Evolutionary conservation across 2,888 invertebrate genomes (phyloP).

Genomic region (Glyphotaelius pellucidus): DNA sequence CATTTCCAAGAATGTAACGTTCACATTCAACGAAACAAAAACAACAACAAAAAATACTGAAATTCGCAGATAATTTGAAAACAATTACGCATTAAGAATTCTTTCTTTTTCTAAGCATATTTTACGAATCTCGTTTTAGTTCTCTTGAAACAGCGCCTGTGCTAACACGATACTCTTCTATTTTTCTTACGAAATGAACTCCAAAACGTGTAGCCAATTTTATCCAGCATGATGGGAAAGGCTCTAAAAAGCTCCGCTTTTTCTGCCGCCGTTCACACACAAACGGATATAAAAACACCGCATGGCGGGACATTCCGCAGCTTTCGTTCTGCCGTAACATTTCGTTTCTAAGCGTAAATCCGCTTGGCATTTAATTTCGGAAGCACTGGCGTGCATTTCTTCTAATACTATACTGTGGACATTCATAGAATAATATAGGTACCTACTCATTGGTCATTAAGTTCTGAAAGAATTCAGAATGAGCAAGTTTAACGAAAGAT

Average conservation of each 20-base stretch:
- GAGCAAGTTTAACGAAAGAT: not conserved
- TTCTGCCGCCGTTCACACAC: slow-evolving; percentile 25
- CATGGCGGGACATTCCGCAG: slow-evolving; percentile 38
- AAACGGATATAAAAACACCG: slow-evolving; percentile 51
- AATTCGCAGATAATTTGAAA: not conserved
- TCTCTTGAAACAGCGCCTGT: not conserved
- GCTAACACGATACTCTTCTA: not conserved
- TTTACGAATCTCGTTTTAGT: not conserved
- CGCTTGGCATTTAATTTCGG: slow-evolving; percentile 34
- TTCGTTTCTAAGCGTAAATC: slow-evolving; percentile 44
- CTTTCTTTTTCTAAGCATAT: not conserved
- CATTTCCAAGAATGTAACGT: not conserved
- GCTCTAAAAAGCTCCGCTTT: slow-evolving; percentile 22
- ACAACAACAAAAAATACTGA: not conserved
- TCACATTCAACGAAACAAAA: not conserved
- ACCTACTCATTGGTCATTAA: not conserved
- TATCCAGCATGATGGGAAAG: not conserved
- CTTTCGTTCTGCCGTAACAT: not conserved
- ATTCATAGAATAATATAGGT: not conserved
- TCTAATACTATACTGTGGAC: not conserved
- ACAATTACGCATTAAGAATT: not conserved
- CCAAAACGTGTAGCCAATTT: slow-evolving; percentile 9
- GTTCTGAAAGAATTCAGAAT: not conserved
- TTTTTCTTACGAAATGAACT: not conserved
- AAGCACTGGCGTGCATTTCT: slow-evolving; percentile 28